Base-by-base conservation (phyloP, 2,113 vertebrate species). In the Gymnarchus niloticus region DNA sequence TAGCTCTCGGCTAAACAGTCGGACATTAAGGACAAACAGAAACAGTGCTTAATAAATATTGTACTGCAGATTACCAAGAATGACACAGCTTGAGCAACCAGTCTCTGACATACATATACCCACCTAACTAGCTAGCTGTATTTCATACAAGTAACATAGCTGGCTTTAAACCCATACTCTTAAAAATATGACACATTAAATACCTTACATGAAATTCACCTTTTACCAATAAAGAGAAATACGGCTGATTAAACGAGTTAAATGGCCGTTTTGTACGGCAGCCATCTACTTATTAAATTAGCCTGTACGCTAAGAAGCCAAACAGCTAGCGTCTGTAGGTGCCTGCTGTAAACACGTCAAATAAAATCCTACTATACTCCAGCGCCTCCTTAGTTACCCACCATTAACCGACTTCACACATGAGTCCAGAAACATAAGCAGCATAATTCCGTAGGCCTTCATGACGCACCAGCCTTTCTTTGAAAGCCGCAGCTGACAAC, bases 371-470 rank as follows among this genome's bases (percentile, higher is more conserved):
- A 23, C 3, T 49, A 25, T 6, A 17, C 12, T 6, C 25, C 1
- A 3, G 65, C 14, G 2, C 28, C 28, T 41, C 6, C 19, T 19
- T 69, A 7, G 59, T 61, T 37, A 78, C 59, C 28, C 8, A 84
- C 82, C 94, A 56, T 90, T 88, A 0, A 92, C 92, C 87, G 91
- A 90, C 6, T 89, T 91, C 44, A 92, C 85, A 6, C 89, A 78
- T 6, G 92, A 10, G 83, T 94, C 91, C 87, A 90, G 87, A 12
- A 57, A 56, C 76, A 95, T 61, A 17, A 95, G 73, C 9, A 86
- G 19, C 3, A 90, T 23, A 0, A 95, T 87, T 21, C 89, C 91
- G 81, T 90, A 88, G 54, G 89, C 88, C 89, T 91, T 94, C 37
- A 91, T 56, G 14, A 5, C 61, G 84, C 87, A 88, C 6, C 90